Conservation (phyloP, 2,888 invertebrate species). For the Scaptomyza polygonia region DNA sequence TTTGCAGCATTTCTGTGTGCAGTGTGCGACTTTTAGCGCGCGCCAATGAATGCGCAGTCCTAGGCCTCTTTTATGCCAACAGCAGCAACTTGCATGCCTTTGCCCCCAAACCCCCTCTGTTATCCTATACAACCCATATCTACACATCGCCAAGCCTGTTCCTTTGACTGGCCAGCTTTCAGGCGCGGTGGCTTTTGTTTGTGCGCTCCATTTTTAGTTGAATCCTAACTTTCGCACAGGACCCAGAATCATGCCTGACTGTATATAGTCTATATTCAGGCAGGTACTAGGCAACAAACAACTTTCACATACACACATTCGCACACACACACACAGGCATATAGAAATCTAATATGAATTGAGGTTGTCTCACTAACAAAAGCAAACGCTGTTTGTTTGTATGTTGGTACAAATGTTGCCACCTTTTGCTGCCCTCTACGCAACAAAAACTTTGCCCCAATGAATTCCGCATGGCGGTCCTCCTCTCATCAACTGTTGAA, state of each 20-base stretch:
- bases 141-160: not conserved
- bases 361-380: constrained; percentile 81
- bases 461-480: constrained; percentile 59
- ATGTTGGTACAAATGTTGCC: constrained; percentile 51
- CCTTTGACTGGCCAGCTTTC: constrained; percentile 37
- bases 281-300: constrained; percentile 56
- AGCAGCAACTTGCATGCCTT: constrained; percentile 41
- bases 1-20: constrained; percentile 39
- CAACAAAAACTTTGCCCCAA: constrained; percentile 59
- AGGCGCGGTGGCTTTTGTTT: constrained; percentile 71
- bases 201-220: constrained; percentile 76
- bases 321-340: constrained; percentile 14
- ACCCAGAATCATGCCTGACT: constrained; percentile 35
- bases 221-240: constrained; percentile 71
- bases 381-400: constrained; percentile 64
- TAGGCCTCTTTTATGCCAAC: constrained; percentile 52
- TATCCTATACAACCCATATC: not conserved
- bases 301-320: constrained; percentile 32
- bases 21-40: constrained; percentile 71
- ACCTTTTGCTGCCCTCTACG: constrained; percentile 67
- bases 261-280: constrained; percentile 51
- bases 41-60: constrained; percentile 78
- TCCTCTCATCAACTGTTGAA: constrained; percentile 19
- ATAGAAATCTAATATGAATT: constrained; percentile 82
- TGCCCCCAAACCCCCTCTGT: not conserved